phyloP scores from a whole-genome alignment of 2,888 invertebrate genomes.

The Dexiosoma caninum region DNA sequence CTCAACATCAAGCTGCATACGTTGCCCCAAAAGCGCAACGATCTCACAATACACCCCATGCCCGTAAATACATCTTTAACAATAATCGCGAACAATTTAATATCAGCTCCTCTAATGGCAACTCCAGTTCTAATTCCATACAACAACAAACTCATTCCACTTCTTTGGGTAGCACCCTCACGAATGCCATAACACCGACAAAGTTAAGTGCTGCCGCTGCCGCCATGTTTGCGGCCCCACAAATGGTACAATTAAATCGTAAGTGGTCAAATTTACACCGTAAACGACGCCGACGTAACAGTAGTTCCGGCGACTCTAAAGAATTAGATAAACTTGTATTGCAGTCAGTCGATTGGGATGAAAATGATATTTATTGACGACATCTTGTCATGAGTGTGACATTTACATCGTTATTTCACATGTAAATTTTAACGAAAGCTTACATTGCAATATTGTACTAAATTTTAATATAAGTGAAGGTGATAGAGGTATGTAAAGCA shows the following conservation, averaged over 20 bases:
- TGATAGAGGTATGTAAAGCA: neutral
- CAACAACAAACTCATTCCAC: slow-evolving; percentile 63
- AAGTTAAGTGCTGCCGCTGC: slow-evolving; percentile 75
- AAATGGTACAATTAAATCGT: slow-evolving; percentile 76
- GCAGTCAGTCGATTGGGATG: slow-evolving; percentile 78
- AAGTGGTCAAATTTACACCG: slow-evolving; percentile 77
- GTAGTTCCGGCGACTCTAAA: slow-evolving; percentile 76
- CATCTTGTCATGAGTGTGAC: neutral
- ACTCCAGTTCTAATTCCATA: slow-evolving; percentile 59
- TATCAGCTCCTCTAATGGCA: slow-evolving; percentile 70
- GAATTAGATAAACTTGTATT: slow-evolving; percentile 77
- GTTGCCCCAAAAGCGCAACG: slow-evolving; percentile 57
- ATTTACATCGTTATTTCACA: slow-evolving; percentile 27
- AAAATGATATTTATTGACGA: slow-evolving; percentile 76
- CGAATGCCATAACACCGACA: slow-evolving; percentile 73
- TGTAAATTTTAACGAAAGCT: neutral
- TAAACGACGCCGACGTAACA: slow-evolving; percentile 74
- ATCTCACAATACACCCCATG: slow-evolving; percentile 41
- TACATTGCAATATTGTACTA: neutral
- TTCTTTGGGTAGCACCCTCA: slow-evolving; percentile 62
- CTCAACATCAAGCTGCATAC: slow-evolving; percentile 32
- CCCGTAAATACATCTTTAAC: slow-evolving; percentile 72
- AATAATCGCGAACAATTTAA: slow-evolving; percentile 74
- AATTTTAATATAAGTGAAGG: neutral
- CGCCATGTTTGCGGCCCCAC: slow-evolving; percentile 75